Evolutionary conservation across 2,888 invertebrate genomes (phyloP).

Genomic region (Saturnia japonica): DNA sequence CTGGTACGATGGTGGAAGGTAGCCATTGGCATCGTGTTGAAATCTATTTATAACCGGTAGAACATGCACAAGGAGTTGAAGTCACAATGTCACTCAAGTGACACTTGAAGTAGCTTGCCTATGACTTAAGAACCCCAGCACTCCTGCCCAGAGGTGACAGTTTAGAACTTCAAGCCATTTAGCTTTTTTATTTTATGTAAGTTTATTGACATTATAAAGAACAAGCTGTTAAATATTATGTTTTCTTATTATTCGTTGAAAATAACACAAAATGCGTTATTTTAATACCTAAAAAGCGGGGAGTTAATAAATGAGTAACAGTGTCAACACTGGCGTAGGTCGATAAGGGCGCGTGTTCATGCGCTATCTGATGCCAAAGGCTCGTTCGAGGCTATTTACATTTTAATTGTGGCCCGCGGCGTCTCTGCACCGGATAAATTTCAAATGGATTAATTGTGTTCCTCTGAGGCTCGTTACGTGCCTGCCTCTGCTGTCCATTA

Average conservation of each 20-base stretch:
- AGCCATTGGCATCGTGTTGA: too few relatives aligned
- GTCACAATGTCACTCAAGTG: too few relatives aligned
- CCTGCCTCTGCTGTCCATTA: not conserved
- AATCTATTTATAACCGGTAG: too few relatives aligned
- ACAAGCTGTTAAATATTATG: not conserved
- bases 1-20: too few relatives aligned
- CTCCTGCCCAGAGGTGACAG: too few relatives aligned
- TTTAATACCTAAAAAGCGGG: not conserved
- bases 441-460: slow-evolving; percentile 34
- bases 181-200: too few relatives aligned
- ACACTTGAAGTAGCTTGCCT: too few relatives aligned
- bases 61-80: too few relatives aligned
- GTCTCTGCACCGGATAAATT: slow-evolving; percentile 32
- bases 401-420: slow-evolving; percentile 33
- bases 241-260: not conserved
- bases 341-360: slow-evolving; percentile 25
- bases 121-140: too few relatives aligned
- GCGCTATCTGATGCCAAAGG: slow-evolving; percentile 31
- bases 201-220: not conserved
- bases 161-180: too few relatives aligned
- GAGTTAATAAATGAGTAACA: not conserved
- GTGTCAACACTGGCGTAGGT: slow-evolving; percentile 16
- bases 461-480: slow-evolving; percentile 6
- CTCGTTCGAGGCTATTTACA: slow-evolving; percentile 33
- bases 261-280: not conserved